Conservation (phyloP, 35 echinoderm and acorn worm species). For the Ophioderma brevispina region DNA sequence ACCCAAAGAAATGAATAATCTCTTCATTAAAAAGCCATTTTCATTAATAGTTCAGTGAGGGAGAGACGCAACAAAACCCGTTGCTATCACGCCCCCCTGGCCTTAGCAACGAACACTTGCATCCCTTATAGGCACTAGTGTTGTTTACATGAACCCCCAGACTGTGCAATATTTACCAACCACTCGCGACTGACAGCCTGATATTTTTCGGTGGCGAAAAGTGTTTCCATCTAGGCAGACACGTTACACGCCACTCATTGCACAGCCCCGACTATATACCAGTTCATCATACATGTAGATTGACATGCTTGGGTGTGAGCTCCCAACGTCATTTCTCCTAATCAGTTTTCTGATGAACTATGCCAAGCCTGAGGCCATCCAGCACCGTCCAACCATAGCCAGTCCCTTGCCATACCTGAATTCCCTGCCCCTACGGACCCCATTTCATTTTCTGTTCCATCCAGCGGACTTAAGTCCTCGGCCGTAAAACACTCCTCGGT, state of each 20-base stretch:
- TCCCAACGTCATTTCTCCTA: no score
- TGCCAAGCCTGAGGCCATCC: no score
- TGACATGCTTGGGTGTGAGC: not conserved
- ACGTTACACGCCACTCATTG: not conserved
- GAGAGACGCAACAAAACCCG: not conserved
- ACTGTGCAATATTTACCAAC: not conserved
- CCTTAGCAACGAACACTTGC: not conserved
- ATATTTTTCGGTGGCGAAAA: conserved; percentile 6
- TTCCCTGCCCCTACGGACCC: no score
- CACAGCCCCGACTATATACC: not conserved
- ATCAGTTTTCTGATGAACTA: no score
- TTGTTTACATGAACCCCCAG: conserved; percentile 9
- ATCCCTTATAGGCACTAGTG: not conserved
- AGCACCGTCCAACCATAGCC: no score
- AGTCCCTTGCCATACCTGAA: no score
- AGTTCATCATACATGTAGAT: not conserved
- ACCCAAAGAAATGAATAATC: conserved; percentile 10
- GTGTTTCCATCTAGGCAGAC: not conserved
- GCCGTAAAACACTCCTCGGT: no score
- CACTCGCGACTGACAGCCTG: not conserved
- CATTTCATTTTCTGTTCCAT: no score
- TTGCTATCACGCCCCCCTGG: not conserved
- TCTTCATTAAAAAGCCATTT: conserved; percentile 14
- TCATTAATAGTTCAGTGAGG: not conserved
- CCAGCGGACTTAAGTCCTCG: no score